Percentiles rank a stretch among this genome's conserved stretches.
Evolutionary conservation across 2,888 invertebrate species (phyloP).

Genomic region (Lasioglossum morio): DNA sequence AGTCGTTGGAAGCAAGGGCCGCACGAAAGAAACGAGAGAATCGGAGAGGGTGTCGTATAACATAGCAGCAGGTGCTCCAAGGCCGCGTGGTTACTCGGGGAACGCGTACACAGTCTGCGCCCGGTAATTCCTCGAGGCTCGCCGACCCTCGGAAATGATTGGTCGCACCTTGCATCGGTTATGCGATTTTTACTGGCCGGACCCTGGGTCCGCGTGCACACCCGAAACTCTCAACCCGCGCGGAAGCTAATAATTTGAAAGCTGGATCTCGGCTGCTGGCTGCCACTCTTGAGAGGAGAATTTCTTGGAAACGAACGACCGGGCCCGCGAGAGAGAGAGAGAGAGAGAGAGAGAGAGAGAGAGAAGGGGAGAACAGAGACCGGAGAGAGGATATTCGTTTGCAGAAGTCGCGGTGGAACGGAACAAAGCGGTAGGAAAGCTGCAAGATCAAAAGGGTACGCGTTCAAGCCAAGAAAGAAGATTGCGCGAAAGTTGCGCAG

Average conservation of each 20-base stretch:
- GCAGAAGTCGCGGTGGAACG: conserved; percentile 12
- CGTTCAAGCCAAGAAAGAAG: neutral
- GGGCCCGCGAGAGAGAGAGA: no score
- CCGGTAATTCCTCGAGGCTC: conserved; percentile 67
- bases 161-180: conserved; percentile 73
- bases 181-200: conserved; percentile 66
- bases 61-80: conserved; percentile 68
- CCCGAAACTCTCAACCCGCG: conserved; percentile 5
- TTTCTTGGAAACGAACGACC: neutral
- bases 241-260: conserved; percentile 67
- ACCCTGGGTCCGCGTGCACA: conserved; percentile 4
- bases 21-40: conserved; percentile 7
- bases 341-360: neutral
- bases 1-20: neutral
- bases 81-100: conserved; percentile 46
- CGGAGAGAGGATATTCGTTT: neutral
- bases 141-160: conserved; percentile 68
- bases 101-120: conserved; percentile 53
- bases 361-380: neutral
- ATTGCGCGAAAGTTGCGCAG: neutral
- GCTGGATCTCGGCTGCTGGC: conserved; percentile 36
- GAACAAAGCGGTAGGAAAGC: conserved; percentile 15
- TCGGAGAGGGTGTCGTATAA: conserved; percentile 43
- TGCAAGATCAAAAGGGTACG: conserved; percentile 13
- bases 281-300: neutral